Evolutionary conservation across 2,797 vertebrate species (phyloP), one percentile per base, ranked within the genome.

Genomic region (Enteromius anoplus): DNA sequence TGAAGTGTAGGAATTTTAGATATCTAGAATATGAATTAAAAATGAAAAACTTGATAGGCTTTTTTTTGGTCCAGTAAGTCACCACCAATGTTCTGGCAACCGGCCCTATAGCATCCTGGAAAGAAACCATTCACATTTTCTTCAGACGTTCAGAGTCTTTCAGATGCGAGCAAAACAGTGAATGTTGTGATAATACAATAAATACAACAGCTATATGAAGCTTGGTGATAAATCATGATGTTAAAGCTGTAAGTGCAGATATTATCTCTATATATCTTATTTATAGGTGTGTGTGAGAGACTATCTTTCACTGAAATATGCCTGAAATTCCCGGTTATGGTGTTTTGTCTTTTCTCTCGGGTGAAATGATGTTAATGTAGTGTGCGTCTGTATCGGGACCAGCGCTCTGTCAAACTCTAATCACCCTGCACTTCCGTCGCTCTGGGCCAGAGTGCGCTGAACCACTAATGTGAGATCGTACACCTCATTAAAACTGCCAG

Each of bases 401-500:
- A 62, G 5, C 83, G 37, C 53, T 40, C 47, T 80, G 65, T 87
- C 72, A 26, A 80, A 29, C 75, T 60, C 68, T 75, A 83, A 85
- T 83, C 75, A 78, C 45, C 19, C 14, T 29, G 84, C 88, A 90
- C 85, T 89, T 89, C 82, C 86, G 82, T 86, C 84, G 84, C 89
- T 89, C 77, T 58, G 45, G 71, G 87, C 87, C 88, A 17, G 32
- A 42, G 87, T 65, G 14, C 89, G 85, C 89, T 83, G 88, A 89
- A 84, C 82, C 73, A 87, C 88, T 88, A 88, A 88, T 85, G 47
- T 91, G 85, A 89, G 88, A 85, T 88, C 91, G 86, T 90, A 86
- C 90, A 88, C 91, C 91, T 92, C 90, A 92, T 95, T 93, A 92
- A 89, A 89, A 88, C 86, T 42, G 88, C 83, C 71, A 78, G 87